Base-by-base conservation (phyloP, 2,113 vertebrate genomes). In the Cyphotilapia sp. region DNA sequence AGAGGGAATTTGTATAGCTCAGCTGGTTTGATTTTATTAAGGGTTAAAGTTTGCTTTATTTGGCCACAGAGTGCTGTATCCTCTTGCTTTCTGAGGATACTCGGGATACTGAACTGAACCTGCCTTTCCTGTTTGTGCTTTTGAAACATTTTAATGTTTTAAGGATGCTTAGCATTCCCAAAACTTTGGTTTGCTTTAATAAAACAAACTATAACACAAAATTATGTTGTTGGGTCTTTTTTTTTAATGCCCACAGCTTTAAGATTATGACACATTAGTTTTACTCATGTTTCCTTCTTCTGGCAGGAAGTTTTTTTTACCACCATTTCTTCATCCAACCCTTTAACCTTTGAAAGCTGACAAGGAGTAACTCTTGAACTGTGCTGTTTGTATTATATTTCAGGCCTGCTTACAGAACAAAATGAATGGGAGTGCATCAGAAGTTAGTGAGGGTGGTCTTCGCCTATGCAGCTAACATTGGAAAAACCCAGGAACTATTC, bases 51-150 rank as follows among this genome's bases (percentile, higher is more conserved):
- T 27, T 17, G 14, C 22, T 29, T 7, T 29, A 10, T 0, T 29
- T 17, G 40, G 3, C 14, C 69, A 76, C 40, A 76, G 40, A 76
- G 2, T 45, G 40, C 24, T 76, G 42, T 1, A 5, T 47, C 40
- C 40, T 76, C 24, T 10, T 16, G 22, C 40, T 47, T 27, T 29
- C 69, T 47, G 40, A 10, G n/a, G 1, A 74, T 7, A 63, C 59
- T 63, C 0, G 0, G 31, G 59, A 63, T 38, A 66, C 61, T 38
- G 69, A 76, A 47, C 14, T 29, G 24, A 0, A 76, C 42, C 8
- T 5, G 9, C 40, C 0, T 45, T 47, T 76, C 42, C 9, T 12
- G 0, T 29, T 29, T 76, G 0, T 76, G 40, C 9, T 74, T 0
- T 45, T 71, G 38, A 7, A 71, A 6, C 0, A 0, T 27, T 71